A percentile compares a stretch with the other conserved stretches of the same genome.
These are phyloP conservation scores for Dryobates pubescens DNA, from an alignment of 2,797 vertebrate species.

Conservation along the genomic window DNA sequence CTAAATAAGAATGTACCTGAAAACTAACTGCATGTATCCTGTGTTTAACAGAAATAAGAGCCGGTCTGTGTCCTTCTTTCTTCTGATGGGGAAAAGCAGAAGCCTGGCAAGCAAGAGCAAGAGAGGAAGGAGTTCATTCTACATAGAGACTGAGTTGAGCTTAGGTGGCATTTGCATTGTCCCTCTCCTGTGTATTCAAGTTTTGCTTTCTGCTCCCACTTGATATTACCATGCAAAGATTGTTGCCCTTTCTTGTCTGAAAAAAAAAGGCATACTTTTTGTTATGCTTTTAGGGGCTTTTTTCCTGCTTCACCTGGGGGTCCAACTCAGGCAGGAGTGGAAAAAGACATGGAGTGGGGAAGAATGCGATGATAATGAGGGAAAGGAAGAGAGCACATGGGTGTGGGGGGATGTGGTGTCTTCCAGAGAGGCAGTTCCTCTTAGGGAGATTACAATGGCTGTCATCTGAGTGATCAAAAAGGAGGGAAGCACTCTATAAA, in stretches of 20 bases:
- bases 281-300: not conserved
- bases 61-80: not conserved
- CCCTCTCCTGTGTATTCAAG: not conserved
- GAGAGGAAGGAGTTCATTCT: not conserved
- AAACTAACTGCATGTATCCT: not conserved
- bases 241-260: conserved; percentile 16
- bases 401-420: not conserved
- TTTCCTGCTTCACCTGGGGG: conserved; percentile 57
- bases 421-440: conserved; percentile 75
- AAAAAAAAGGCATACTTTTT: not conserved
- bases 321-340: conserved; percentile 54
- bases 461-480: conserved; percentile 80
- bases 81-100: conserved; percentile 4
- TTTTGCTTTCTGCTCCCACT: conserved; percentile 60
- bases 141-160: not conserved
- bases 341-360: not conserved
- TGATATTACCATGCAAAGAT: conserved; percentile 14
- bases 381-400: not conserved
- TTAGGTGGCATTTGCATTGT: not conserved
- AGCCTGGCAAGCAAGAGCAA: not conserved
- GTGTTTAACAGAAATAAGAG: not conserved
- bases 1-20: not conserved
- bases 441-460: conserved; percentile 81
- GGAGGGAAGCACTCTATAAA: conserved; percentile 47
- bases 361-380: not conserved